Percentiles rank a stretch among this genome's conserved stretches.
These are phyloP conservation scores for Pachyuromys duprasi DNA, from an alignment of 2,797 vertebrate genomes.

Conservation along the genomic window DNA sequence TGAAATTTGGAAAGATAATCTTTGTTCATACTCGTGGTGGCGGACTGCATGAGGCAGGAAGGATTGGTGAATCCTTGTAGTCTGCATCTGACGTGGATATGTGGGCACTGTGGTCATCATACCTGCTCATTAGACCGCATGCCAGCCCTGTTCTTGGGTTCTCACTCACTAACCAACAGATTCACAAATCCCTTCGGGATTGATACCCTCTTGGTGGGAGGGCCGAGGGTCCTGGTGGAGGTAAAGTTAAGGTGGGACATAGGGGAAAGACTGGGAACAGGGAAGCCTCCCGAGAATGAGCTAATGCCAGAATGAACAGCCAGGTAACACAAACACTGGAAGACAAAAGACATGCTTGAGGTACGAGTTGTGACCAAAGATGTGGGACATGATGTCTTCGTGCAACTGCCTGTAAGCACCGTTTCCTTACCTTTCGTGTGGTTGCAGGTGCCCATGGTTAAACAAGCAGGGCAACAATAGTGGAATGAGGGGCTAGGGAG, in stretches of 20 bases:
- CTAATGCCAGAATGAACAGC: background rate
- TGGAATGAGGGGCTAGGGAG: background rate
- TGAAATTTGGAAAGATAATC: background rate
- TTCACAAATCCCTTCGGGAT: background rate
- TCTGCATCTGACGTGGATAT: background rate
- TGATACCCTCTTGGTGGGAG: background rate
- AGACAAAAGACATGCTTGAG: background rate
- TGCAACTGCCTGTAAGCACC: background rate
- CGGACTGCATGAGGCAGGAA: fast-evolving
- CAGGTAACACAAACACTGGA: background rate
- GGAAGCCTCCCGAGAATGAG: background rate
- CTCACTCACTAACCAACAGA: background rate
- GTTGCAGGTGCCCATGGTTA: too few species aligned
- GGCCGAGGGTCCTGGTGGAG: too few species aligned
- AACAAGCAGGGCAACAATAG: background rate
- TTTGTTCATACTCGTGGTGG: background rate
- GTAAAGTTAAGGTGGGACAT: background rate
- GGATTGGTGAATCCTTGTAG: background rate
- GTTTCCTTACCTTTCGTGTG: background rate
- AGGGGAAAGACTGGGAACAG: fast-evolving
- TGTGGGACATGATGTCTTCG: background rate
- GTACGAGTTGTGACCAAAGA: background rate
- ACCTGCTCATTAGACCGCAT: background rate
- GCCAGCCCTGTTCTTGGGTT: background rate
- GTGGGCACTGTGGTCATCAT: fast-evolving